Evolutionary conservation across 37 sponge, comb jelly and placozoan species (phyloP).

Genomic region (Beroe forskalii): DNA sequence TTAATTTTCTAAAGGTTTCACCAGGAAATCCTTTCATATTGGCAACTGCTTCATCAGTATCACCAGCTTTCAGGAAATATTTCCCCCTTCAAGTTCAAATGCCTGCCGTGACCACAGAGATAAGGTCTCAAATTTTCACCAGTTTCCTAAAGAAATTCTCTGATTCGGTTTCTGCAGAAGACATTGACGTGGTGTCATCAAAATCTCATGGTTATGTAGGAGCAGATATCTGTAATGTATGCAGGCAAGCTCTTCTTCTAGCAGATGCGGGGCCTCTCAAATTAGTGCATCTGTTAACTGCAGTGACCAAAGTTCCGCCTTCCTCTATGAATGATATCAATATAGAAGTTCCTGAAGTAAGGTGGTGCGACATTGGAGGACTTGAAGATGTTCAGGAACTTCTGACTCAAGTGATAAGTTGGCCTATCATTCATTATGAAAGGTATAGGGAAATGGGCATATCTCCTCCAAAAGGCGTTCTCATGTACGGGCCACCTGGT

Average conservation of each 20-base stretch:
- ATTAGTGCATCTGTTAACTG: conserved; percentile 68
- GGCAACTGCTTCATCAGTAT: neutral
- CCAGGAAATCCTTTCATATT: neutral
- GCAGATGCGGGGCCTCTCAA: neutral
- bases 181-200: conserved; percentile 68
- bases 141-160: neutral
- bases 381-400: conserved; percentile 79
- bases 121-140: neutral
- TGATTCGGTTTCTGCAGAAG: neutral
- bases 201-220: conserved; percentile 88
- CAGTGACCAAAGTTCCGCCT: conserved; percentile 77
- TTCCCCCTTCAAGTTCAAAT: conserved; percentile 51
- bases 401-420: conserved; percentile 83
- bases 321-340: conserved; percentile 91
- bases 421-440: conserved; percentile 92
- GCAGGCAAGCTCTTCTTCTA: conserved; percentile 70
- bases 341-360: conserved; percentile 93
- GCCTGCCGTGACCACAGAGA: conserved; percentile 21
- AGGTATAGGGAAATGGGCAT: conserved; percentile 73
- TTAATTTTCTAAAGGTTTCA: neutral
- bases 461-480: conserved; percentile 79
- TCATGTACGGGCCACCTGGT: conserved; percentile 97
- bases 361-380: conserved; percentile 93
- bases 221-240: conserved; percentile 80
- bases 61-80: conserved; percentile 16